Evolutionary conservation across 2,888 invertebrate species (phyloP).

Genomic region (Sceliomorpha sp.): DNA sequence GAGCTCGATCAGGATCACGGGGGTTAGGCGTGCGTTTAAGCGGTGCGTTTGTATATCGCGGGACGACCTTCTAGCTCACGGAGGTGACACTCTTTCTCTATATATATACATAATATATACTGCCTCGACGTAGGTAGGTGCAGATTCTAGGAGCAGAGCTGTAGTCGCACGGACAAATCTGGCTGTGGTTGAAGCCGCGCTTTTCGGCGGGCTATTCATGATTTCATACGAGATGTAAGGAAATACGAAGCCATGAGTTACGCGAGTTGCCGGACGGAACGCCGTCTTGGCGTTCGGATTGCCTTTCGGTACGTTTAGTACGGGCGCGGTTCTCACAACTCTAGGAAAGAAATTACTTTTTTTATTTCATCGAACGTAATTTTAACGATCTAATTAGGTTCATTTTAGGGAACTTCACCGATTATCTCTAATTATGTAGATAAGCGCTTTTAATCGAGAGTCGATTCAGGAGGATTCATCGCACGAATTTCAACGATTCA

Average conservation of each 20-base stretch:
- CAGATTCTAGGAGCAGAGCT: slow-evolving; percentile 58
- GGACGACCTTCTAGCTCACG: slow-evolving; percentile 19
- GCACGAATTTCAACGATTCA: slow-evolving; percentile 45
- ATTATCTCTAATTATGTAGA: slow-evolving; percentile 46
- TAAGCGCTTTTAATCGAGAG: slow-evolving; percentile 51
- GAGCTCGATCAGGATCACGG: slow-evolving; percentile 83
- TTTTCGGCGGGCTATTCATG: slow-evolving; percentile 38
- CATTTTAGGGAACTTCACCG: slow-evolving; percentile 43
- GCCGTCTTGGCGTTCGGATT: slow-evolving; percentile 4
- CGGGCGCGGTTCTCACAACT: slow-evolving; percentile 32
- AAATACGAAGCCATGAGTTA: slow-evolving; percentile 6
- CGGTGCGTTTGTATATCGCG: not conserved
- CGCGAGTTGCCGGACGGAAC: not conserved
- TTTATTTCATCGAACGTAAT: slow-evolving; percentile 38
- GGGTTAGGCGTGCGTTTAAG: slow-evolving; percentile 58
- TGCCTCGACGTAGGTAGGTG: slow-evolving; percentile 51
- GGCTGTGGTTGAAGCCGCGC: slow-evolving; percentile 63
- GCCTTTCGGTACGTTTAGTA: slow-evolving; percentile 17
- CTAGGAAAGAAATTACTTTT: slow-evolving; percentile 38
- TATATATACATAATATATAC: slow-evolving; percentile 22
- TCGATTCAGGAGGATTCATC: slow-evolving; percentile 51
- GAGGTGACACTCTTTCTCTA: slow-evolving; percentile 11
- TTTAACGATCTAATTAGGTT: slow-evolving; percentile 50
- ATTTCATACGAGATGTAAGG: slow-evolving; percentile 31
- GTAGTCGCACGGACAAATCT: slow-evolving; percentile 67